Conservation (phyloP, 1,140 invertebrate species). For the Drosophila neocordata region DNA sequence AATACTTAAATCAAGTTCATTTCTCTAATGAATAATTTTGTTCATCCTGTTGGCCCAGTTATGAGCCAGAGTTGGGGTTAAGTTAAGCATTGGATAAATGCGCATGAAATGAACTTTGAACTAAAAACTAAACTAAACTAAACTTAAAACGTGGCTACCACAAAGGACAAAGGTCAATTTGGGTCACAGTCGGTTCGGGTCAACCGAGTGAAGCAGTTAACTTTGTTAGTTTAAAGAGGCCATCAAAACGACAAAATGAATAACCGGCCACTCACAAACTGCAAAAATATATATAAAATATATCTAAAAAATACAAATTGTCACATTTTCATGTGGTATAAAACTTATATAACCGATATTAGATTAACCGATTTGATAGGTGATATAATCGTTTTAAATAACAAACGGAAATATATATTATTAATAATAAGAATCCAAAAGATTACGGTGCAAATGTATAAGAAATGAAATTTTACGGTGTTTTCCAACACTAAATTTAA, state of each 20-base stretch:
- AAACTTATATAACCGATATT: too few species aligned
- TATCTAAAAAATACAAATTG: too few species aligned
- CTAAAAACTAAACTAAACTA: slow-evolving; percentile 3
- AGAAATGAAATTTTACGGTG: too few species aligned
- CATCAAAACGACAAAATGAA: neutral
- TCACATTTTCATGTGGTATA: too few species aligned
- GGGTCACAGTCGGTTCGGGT: slow-evolving; percentile 7
- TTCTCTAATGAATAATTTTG: slow-evolving; percentile 2
- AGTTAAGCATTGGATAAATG: slow-evolving; percentile 3
- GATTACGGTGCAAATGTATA: too few species aligned
- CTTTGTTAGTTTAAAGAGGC: neutral
- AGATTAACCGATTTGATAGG: neutral
- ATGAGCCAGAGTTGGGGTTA: neutral
- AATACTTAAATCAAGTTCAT: neutral
- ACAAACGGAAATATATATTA: too few species aligned
- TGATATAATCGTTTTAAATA: too few species aligned
- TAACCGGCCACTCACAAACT: too few species aligned
- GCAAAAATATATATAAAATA: too few species aligned
- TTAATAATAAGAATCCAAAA: too few species aligned
- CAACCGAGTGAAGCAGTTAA: slow-evolving; percentile 2
- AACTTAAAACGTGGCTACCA: slow-evolving; percentile 3
- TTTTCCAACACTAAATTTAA: too few species aligned
- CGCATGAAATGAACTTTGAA: slow-evolving; percentile 10
- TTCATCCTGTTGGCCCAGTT: neutral
- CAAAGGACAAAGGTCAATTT: slow-evolving; percentile 6